Evolutionary conservation across 2,113 vertebrate genomes (phyloP).

Genomic region (Gambusia holbrooki): DNA sequence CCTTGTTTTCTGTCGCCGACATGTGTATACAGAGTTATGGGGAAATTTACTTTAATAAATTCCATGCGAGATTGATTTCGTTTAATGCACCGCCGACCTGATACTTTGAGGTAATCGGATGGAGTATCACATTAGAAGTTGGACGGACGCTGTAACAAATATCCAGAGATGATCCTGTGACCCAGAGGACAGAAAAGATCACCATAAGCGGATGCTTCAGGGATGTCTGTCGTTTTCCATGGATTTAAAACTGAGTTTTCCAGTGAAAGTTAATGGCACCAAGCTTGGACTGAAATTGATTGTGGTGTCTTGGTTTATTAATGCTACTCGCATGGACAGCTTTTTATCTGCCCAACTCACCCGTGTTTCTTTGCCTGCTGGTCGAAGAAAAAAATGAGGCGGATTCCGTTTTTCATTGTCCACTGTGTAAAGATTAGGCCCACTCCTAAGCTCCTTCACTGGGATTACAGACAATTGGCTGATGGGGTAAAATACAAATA

Average conservation of each 20-base stretch:
- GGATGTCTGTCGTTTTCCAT: slow-evolving; percentile 23
- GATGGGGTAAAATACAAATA: slow-evolving; percentile 58
- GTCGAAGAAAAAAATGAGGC: slow-evolving; percentile 41
- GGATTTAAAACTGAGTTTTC: slow-evolving; percentile 7
- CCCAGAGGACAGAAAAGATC: slow-evolving; percentile 31
- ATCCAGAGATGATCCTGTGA: slow-evolving; percentile 15
- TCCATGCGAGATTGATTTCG: slow-evolving; percentile 52
- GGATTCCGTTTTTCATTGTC: slow-evolving; percentile 40
- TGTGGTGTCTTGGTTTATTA: slow-evolving; percentile 51
- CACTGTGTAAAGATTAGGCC: slow-evolving; percentile 56
- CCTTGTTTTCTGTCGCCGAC: slow-evolving; percentile 58
- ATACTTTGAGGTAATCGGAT: slow-evolving; percentile 63
- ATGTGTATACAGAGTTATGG: slow-evolving; percentile 25
- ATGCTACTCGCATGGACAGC: slow-evolving; percentile 36
- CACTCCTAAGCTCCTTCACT: slow-evolving; percentile 66
- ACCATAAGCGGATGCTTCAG: slow-evolving; percentile 4
- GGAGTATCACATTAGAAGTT: slow-evolving; percentile 33
- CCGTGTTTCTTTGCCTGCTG: slow-evolving; percentile 35
- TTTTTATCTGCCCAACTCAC: slow-evolving; percentile 43
- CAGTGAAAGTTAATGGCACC: slow-evolving; percentile 36
- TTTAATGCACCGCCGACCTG: slow-evolving; percentile 25
- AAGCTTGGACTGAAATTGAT: slow-evolving; percentile 49
- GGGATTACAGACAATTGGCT: slow-evolving; percentile 72
- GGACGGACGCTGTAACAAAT: slow-evolving; percentile 12
- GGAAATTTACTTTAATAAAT: slow-evolving; percentile 14